Base-by-base conservation (phyloP, 2,113 vertebrate genomes). In the Paradisaea rubra region DNA sequence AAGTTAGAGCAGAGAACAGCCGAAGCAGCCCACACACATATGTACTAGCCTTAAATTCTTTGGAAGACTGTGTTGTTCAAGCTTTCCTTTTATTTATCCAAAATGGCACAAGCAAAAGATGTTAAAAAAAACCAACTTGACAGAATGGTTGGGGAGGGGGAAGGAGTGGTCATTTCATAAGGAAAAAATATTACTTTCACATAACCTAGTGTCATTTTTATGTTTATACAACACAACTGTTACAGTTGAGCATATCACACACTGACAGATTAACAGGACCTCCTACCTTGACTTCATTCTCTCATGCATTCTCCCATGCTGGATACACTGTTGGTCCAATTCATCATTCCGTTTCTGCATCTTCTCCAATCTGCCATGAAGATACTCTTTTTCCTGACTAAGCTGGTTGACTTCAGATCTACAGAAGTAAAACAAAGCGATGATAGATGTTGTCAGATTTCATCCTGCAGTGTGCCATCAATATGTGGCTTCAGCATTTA, bases 201-300 rank as follows among this genome's bases (percentile, higher is more conserved):
- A 60, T 27, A 68, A 71, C 12, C 14, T 28, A 5, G 11, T 25
- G 77, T 69, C 64, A 91, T 66, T 89, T 80, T 87, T 84, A 71
- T n/a, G 44, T 81, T 93, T 93, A 23, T 35, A 81, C 77, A 91
- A 79, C 30, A 65, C 18, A 63, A 83, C 33, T 65, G 52, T 68
- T 86, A 88, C 27, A 52, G 39, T 15, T 41, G 9, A 88, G 28
- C 14, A 31, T 71, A 73, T 11, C 65, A 61, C 73, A 78, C 16
- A 33, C 66, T 23, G 76, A 86, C 15, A 88, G 91, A 88, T 82
- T 56, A 91, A 72, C 49, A 91, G 44, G 78, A 57, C 54, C 76
- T 83, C 68, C 95, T 98, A 99, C 99, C 99, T 99, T 72, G 97
- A 97, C 95, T 99, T 99, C 99, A 99, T 99, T 90, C 97, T 98